Conservation (phyloP, 2,888 invertebrate genomes). For the Ectemnius cavifrons region DNA sequence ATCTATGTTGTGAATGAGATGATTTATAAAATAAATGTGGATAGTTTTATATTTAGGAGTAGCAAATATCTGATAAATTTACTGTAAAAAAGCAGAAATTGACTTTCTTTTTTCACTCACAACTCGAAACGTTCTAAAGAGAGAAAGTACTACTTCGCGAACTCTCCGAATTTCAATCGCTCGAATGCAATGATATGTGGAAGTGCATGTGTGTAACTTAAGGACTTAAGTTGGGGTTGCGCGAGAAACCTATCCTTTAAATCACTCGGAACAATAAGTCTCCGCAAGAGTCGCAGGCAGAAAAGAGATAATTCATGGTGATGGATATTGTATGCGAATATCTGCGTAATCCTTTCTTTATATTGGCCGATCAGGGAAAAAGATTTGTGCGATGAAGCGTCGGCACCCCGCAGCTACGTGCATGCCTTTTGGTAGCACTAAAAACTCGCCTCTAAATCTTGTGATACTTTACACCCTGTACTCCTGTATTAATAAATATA, state of each 20-base stretch:
- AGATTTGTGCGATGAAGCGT: constrained; percentile 65
- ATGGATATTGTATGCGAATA: constrained; percentile 65
- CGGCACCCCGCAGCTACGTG: constrained; percentile 66
- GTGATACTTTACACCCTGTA: constrained; percentile 33
- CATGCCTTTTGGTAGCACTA: constrained; percentile 44
- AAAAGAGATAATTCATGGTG: constrained; percentile 70
- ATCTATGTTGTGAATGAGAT: too few species aligned
- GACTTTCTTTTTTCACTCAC: too few species aligned
- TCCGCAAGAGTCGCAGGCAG: constrained; percentile 61
- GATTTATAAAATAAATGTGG: too few species aligned
- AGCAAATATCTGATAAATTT: too few species aligned
- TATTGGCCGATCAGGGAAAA: constrained; percentile 55
- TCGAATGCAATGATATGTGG: not conserved
- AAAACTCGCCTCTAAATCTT: constrained; percentile 39
- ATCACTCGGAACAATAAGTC: constrained; percentile 70
- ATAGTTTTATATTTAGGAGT: too few species aligned
- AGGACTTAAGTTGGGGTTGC: not conserved
- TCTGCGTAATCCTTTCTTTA: constrained; percentile 71
- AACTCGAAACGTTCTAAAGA: too few species aligned
- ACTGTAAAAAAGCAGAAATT: too few species aligned
- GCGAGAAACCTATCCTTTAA: constrained; percentile 57
- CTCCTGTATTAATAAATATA: not conserved
- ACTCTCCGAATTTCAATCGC: too few species aligned
- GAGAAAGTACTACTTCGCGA: too few species aligned
- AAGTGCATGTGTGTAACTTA: not conserved